Evolutionary conservation across 2,113 vertebrate genomes (phyloP).

Genomic region (Mionectes macconnelli): DNA sequence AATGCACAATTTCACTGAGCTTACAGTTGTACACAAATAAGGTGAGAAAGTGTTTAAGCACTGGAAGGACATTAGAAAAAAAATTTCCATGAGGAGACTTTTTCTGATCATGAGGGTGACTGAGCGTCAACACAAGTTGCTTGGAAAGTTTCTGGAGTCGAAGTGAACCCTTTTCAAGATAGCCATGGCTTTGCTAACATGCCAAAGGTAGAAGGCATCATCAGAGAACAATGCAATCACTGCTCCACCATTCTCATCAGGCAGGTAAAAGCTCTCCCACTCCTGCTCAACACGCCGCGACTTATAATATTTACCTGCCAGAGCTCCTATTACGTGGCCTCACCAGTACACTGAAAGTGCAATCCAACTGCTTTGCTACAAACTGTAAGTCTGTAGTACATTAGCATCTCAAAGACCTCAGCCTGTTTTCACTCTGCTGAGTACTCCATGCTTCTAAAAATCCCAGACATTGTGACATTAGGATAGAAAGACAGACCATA

Average conservation of each 20-base stretch:
- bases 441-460: neutral
- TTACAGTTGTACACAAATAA: neutral
- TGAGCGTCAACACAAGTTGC: neutral
- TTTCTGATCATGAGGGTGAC: neutral
- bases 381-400: neutral
- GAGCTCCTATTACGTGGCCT: neutral
- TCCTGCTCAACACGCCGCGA: neutral
- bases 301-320: neutral
- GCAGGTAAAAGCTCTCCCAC: neutral
- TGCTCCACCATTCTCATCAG: neutral
- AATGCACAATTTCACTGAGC: neutral
- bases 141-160: neutral
- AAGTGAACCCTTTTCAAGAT: neutral
- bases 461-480: accelerated
- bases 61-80: neutral
- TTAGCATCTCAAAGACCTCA: neutral
- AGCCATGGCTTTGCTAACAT: neutral
- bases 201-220: neutral
- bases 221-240: accelerated
- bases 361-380: neutral
- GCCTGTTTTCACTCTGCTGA: neutral
- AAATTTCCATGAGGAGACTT: neutral
- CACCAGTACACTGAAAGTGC: neutral
- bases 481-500: neutral
- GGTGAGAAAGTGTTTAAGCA: neutral